Percentiles rank a stretch among this genome's conserved stretches.
Conservation (phyloP, 2,113 vertebrate genomes). For the Enhydra lutris region DNA sequence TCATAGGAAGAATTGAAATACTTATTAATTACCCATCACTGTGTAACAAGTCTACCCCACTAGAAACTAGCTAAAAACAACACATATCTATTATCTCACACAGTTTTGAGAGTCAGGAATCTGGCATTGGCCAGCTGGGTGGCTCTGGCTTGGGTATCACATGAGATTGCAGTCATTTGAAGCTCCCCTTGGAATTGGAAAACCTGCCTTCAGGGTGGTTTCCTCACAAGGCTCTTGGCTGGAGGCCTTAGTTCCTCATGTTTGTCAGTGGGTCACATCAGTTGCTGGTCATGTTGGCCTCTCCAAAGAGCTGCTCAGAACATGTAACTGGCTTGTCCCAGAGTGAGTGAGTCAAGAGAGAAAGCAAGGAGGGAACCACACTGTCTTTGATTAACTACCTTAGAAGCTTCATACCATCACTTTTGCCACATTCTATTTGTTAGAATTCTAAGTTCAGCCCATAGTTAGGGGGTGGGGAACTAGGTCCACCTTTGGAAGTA, state of each 20-base stretch:
- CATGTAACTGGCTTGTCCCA: background rate
- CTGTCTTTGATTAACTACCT: background rate
- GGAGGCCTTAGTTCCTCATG: background rate
- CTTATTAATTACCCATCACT: background rate
- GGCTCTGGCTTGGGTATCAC: background rate
- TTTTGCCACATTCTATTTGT: background rate
- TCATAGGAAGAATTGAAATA: background rate
- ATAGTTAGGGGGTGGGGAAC: background rate
- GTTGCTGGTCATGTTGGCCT: background rate
- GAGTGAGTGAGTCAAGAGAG: background rate
- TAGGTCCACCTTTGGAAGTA: background rate
- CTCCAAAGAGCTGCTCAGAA: background rate
- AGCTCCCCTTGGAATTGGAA: background rate
- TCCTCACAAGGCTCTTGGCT: background rate
- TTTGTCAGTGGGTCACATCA: background rate
- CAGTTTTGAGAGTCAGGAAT: background rate
- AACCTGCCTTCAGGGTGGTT: background rate
- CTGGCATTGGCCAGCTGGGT: background rate
- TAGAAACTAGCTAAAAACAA: background rate
- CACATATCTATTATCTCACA: background rate
- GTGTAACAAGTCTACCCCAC: background rate
- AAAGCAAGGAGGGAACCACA: background rate
- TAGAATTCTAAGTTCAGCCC: background rate
- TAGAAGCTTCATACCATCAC: background rate
- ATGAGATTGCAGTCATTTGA: background rate